Evolutionary conservation across 2,797 vertebrate species (phyloP).

Genomic region (Anolis apletophallus): DNA sequence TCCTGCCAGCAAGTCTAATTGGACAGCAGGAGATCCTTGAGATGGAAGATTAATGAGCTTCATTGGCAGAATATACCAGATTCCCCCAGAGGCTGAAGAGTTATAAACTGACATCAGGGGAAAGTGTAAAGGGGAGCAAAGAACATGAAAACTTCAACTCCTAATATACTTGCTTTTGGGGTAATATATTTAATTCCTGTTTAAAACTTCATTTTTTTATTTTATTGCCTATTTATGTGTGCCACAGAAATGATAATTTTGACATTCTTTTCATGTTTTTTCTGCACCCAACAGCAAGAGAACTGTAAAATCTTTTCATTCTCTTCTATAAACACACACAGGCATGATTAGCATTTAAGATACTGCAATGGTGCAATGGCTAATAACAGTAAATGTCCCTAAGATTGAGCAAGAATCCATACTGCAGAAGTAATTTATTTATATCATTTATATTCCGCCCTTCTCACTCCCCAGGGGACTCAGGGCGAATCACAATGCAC

Average conservation of each 20-base stretch:
- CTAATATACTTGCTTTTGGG: constrained; percentile 20
- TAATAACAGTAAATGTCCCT: not conserved
- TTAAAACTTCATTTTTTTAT: not conserved
- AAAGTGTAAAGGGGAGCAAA: constrained; percentile 18
- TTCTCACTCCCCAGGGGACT: too few relatives aligned
- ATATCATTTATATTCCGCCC: too few relatives aligned
- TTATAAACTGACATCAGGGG: constrained; percentile 31
- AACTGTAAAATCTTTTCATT: too few relatives aligned
- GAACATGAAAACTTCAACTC: constrained; percentile 9
- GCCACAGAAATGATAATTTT: not conserved
- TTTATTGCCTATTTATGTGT: not conserved
- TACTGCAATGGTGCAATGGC: not conserved
- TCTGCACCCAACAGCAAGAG: not conserved
- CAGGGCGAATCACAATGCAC: too few relatives aligned
- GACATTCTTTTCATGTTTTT: not conserved
- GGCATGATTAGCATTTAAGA: not conserved
- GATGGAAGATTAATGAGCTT: constrained; percentile 41
- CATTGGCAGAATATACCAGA: constrained; percentile 37
- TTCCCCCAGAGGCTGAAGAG: constrained; percentile 10
- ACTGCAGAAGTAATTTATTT: too few relatives aligned
- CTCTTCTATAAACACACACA: not conserved
- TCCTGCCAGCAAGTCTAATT: constrained; percentile 34
- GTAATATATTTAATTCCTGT: not conserved
- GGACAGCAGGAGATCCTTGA: constrained; percentile 40
- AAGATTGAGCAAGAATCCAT: not conserved